Evolutionary conservation across 1,140 invertebrate genomes (phyloP).

Genomic region (Dinoponera quadriceps): DNA sequence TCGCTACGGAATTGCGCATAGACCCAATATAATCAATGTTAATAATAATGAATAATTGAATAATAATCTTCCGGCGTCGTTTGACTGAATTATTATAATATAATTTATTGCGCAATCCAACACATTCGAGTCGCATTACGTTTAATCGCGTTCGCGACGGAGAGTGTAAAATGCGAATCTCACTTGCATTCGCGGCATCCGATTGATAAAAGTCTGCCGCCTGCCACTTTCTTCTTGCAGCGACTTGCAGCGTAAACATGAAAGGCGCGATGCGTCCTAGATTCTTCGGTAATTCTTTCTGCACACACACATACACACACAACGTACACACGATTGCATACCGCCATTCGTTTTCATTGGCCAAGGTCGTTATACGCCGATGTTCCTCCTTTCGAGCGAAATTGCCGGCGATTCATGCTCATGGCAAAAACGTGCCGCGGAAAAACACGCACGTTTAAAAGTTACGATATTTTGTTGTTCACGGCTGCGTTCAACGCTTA

Average conservation of each 20-base stretch:
- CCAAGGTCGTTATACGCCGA: slow-evolving; percentile 49
- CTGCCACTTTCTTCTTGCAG: slow-evolving; percentile 39
- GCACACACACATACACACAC: not conserved
- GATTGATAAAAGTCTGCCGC: slow-evolving; percentile 21
- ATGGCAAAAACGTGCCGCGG: slow-evolving; percentile 14
- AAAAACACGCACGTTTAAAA: slow-evolving; percentile 44
- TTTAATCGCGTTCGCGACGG: slow-evolving; percentile 4
- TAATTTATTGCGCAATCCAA: too few relatives aligned
- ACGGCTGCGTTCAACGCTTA: slow-evolving; percentile 14
- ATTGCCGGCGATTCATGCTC: slow-evolving; percentile 35
- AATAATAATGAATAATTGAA: not conserved
- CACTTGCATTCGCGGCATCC: slow-evolving; percentile 7
- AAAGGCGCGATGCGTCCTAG: slow-evolving; percentile 60
- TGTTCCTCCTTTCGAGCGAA: slow-evolving; percentile 46
- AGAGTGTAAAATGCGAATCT: slow-evolving; percentile 1
- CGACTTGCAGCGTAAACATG: slow-evolving; percentile 29
- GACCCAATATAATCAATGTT: not conserved
- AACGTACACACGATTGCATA: not conserved
- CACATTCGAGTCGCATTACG: not conserved
- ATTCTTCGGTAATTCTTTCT: slow-evolving; percentile 53
- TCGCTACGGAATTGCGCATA: too few relatives aligned
- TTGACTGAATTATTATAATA: not conserved
- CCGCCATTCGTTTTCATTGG: slow-evolving; percentile 63
- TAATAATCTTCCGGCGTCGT: not conserved
- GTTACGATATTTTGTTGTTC: slow-evolving; percentile 39